Evolutionary conservation across 2,797 vertebrate genomes (phyloP), one percentile per base, ranked within the genome.

Genomic region (Graptemys geographica): DNA sequence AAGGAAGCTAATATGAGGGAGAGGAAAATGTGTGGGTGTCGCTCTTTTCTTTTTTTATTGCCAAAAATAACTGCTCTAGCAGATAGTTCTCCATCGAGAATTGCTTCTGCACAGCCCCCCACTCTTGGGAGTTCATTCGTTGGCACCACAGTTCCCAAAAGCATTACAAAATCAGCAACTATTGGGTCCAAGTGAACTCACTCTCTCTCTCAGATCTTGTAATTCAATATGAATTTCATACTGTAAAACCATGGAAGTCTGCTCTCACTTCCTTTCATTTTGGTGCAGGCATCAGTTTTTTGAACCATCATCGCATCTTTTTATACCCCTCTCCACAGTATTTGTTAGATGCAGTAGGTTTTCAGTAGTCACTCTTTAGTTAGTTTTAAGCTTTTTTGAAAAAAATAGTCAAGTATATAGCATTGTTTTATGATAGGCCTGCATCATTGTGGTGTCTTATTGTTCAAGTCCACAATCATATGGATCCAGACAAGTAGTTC

Each of bases 381-480:
- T 69, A 59, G 12, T n/a, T 69, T 57, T 74, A 41, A 33, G n/a
- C 8, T 93, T 89, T 37, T 69, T 69, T 23, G 5, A 13, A 78
- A 92, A 21, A 59, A 44, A 41, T 78, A 84, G 28, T 37, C 0
- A 0, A 23, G 6, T 0, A 15, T 6, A 13, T 28, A n/a, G 15
- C n/a, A 37, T 37, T n/a, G 93, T 89, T 90, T 90, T 62, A 79
- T 33, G 59, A 4, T 21, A 74, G 6, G 0, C 10, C 49, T 94
- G 80, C 18, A 49, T 18, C 76, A 2, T 27, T 8, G 1, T 52
- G 49, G 11, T 2, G 11, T 69, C 18, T 47, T 62, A 6, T 31
- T 62, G 1, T 57, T 93, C 7, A 21, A 53, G 15, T 62, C 84
- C 78, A 81, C 0, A 21, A 7, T 52, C 52, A 57, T 65, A 13